A percentile compares a stretch with the other conserved stretches of the same genome.
These are phyloP conservation scores for Phoenicopterus ruber DNA, from an alignment of 2,113 vertebrate genomes.

Conservation along the genomic window DNA sequence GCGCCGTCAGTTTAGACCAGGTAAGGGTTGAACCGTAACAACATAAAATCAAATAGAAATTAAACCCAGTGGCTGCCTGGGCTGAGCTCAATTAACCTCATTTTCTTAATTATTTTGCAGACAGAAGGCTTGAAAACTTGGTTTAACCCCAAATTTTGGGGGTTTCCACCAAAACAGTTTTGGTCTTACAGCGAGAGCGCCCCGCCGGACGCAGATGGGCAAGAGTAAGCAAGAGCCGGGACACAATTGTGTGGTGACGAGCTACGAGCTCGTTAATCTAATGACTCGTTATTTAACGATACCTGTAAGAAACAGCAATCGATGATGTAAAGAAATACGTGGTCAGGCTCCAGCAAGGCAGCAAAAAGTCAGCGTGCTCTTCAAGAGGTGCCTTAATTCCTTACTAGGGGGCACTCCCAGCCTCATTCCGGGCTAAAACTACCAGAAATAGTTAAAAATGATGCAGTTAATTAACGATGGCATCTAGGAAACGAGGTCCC, in stretches of 20 bases:
- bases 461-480: neutral
- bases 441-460: neutral
- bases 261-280: neutral
- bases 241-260: neutral
- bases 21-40: neutral
- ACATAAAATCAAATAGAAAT: neutral
- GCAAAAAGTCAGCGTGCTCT: neutral
- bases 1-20: no score
- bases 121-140: rapidly evolving
- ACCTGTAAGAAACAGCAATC: neutral
- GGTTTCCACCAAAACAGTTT: neutral
- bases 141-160: neutral
- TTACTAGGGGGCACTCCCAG: neutral
- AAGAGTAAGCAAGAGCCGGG: neutral
- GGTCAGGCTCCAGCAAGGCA: neutral
- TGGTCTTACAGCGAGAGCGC: neutral
- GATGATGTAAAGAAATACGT: neutral
- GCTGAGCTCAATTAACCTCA: neutral
- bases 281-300: neutral
- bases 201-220: neutral
- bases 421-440: neutral
- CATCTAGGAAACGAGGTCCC: neutral
- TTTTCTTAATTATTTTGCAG: neutral
- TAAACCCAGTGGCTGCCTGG: neutral
- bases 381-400: neutral